A percentile compares a stretch with the other conserved stretches of the same genome.
These are phyloP conservation scores for Ataeniobius toweri DNA, from an alignment of 2,797 vertebrate genomes.

Conservation along the genomic window DNA sequence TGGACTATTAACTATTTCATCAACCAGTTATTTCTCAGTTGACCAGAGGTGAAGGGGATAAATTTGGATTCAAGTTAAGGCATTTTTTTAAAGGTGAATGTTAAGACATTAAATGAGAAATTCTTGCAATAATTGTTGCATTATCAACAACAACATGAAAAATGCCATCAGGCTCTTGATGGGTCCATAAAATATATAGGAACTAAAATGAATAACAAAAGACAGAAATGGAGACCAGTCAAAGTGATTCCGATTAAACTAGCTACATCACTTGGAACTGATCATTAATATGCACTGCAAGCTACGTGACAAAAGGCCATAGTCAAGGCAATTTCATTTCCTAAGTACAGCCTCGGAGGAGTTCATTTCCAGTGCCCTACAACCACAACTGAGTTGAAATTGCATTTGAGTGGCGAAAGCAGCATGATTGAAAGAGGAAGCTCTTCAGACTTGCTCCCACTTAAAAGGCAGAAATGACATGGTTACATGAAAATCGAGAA, in stretches of 20 bases:
- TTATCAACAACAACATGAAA: neutral
- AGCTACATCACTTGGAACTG: conserved; percentile 25
- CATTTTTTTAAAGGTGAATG: neutral
- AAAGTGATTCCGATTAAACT: conserved; percentile 16
- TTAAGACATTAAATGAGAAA: neutral
- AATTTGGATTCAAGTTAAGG: neutral
- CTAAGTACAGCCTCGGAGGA: conserved; percentile 66
- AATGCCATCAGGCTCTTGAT: neutral
- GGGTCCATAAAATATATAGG: conserved; percentile 14
- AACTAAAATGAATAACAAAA: conserved; percentile 30
- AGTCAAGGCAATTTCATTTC: conserved; percentile 74
- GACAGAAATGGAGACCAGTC: conserved; percentile 32
- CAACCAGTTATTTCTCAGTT: neutral
- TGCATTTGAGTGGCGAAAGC: conserved; percentile 55
- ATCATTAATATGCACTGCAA: conserved; percentile 75
- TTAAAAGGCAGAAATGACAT: conserved; percentile 55
- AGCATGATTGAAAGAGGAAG: conserved; percentile 24
- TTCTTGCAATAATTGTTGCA: neutral
- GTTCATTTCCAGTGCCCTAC: conserved; percentile 76
- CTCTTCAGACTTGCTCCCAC: conserved; percentile 31
- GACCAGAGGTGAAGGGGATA: neutral
- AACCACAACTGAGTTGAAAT: conserved; percentile 65
- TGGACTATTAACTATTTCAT: neutral
- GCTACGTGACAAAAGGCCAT: conserved; percentile 62
- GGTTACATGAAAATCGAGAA: conserved; percentile 42